Evolutionary conservation across 2,113 vertebrate species (phyloP).

Genomic region (Thalassoma bifasciatum): DNA sequence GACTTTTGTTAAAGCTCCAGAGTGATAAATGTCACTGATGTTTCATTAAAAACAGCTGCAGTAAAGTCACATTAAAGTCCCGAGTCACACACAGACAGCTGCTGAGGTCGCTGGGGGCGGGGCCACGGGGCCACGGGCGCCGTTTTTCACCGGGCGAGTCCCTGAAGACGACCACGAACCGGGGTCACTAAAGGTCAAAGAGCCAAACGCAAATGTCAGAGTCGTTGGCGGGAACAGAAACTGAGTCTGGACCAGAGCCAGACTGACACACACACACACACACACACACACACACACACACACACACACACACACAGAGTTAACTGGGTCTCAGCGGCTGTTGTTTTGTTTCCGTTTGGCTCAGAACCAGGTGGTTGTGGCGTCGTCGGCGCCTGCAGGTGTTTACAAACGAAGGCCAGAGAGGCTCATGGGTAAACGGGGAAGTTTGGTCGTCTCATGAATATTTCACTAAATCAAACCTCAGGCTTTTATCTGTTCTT

Average conservation of each 20-base stretch:
- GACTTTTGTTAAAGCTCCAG: neutral
- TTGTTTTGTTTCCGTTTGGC: constrained; percentile 34
- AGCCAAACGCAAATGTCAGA: constrained; percentile 57
- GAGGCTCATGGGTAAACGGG: constrained; percentile 8
- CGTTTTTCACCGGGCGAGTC: neutral
- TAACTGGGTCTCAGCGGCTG: constrained; percentile 25
- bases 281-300: constrained; percentile 20
- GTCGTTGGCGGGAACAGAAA: constrained; percentile 30
- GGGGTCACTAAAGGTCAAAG: constrained; percentile 48
- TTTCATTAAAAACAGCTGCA: neutral
- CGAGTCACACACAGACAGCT: constrained; percentile 32
- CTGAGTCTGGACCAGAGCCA: constrained; percentile 17
- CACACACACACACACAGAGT: constrained; percentile 13
- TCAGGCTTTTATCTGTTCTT: neutral
- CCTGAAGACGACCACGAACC: constrained; percentile 19
- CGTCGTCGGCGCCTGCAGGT: constrained; percentile 11
- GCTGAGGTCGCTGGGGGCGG: no score
- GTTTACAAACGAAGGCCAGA: constrained; percentile 7
- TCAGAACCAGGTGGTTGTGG: constrained; percentile 3
- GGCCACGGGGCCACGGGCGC: constrained; percentile 23
- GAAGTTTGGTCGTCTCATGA: neutral
- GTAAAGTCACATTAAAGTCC: neutral
- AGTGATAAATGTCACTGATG: neutral
- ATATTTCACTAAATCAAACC: constrained; percentile 3
- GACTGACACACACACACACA: constrained; percentile 6